phyloP scores from a whole-genome alignment of 2,113 vertebrate genomes.

The Grallaria varia region DNA sequence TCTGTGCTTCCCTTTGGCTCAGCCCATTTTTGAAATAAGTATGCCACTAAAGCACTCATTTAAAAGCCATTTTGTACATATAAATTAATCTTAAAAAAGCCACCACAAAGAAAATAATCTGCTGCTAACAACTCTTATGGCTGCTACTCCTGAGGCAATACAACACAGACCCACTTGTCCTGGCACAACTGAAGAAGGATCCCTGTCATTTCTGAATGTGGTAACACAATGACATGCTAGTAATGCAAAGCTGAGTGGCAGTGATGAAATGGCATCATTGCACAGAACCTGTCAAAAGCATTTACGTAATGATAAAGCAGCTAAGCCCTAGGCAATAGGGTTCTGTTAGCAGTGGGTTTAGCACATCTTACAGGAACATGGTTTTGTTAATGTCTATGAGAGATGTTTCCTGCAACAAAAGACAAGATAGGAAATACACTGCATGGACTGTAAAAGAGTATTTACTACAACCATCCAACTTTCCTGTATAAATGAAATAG shows the following conservation, averaged over 20 bases:
- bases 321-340: background rate
- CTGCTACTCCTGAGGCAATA: background rate
- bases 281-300: constrained; percentile 4
- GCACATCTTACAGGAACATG: background rate
- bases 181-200: background rate
- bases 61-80: constrained; percentile 7
- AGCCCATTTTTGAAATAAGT: background rate
- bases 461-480: background rate
- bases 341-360: background rate
- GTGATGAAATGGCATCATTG: background rate
- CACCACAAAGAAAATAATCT: background rate
- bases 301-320: background rate
- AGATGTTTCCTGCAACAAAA: constrained; percentile 21
- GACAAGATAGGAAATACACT: background rate
- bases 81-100: background rate
- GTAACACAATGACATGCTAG: background rate
- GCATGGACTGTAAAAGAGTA: background rate
- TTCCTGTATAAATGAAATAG: background rate
- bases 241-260: background rate
- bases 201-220: background rate
- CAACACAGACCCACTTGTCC: background rate
- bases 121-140: background rate
- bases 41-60: background rate
- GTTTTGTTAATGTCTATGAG: background rate
- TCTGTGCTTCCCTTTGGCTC: background rate